phyloP scores from a whole-genome alignment of 2,888 invertebrate species.

The Acronicta leporina region DNA sequence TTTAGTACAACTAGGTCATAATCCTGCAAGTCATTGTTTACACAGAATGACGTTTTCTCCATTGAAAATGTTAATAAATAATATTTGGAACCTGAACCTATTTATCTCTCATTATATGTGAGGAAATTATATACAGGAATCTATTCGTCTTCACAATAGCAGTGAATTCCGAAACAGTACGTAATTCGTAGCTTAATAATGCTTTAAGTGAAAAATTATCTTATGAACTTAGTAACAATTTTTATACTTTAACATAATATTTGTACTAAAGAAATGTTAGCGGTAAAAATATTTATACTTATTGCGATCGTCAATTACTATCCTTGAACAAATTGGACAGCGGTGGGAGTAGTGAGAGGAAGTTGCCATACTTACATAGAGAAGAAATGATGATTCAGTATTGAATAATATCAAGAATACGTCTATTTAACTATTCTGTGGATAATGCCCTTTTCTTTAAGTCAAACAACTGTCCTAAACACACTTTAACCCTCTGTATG shows the following conservation, averaged over 20 bases:
- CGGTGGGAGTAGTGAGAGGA: slow-evolving; percentile 54
- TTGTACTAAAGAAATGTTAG: slow-evolving; percentile 76
- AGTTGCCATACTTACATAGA: slow-evolving; percentile 41
- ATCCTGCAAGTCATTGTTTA: slow-evolving; percentile 32
- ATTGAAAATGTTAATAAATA: slow-evolving; percentile 23
- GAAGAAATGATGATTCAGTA: slow-evolving; percentile 30
- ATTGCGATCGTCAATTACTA: slow-evolving; percentile 84
- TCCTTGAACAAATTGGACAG: slow-evolving; percentile 68
- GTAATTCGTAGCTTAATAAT: slow-evolving; percentile 81
- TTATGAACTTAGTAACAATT: slow-evolving; percentile 85
- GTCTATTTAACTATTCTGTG: not conserved
- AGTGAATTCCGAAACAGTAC: slow-evolving; percentile 56
- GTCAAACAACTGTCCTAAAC: slow-evolving; percentile 18
- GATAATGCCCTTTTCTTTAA: slow-evolving; percentile 7
- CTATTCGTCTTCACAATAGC: slow-evolving; percentile 52
- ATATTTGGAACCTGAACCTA: slow-evolving; percentile 39
- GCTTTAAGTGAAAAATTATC: slow-evolving; percentile 86
- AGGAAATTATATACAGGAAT: slow-evolving; percentile 46
- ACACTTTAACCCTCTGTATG: slow-evolving; percentile 22
- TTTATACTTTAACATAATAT: slow-evolving; percentile 80
- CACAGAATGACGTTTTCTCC: slow-evolving; percentile 11
- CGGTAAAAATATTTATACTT: slow-evolving; percentile 73
- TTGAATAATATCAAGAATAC: slow-evolving; percentile 18
- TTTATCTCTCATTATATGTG: slow-evolving; percentile 22
- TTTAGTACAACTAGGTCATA: slow-evolving; percentile 42